phyloP scores from a whole-genome alignment of 2,797 vertebrate species.

The Darevskia nairensis region DNA sequence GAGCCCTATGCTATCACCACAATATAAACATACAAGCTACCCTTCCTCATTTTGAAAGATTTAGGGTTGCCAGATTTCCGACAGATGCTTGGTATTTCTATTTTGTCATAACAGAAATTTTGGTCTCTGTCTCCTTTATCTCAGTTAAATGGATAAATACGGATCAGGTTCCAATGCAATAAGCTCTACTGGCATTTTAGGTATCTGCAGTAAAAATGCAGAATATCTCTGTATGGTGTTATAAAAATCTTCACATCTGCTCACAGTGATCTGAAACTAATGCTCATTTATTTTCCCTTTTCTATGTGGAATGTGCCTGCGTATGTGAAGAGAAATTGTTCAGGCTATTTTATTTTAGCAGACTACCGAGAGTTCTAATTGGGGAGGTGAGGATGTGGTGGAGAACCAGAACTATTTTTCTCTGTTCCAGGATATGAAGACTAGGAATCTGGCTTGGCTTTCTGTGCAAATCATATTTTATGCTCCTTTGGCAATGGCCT shows the following conservation, averaged over 20 bases:
- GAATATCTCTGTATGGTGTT: neutral
- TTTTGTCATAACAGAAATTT: constrained; percentile 56
- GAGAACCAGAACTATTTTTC: neutral
- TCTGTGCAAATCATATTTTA: neutral
- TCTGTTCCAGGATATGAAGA: neutral
- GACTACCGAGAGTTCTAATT: constrained; percentile 2
- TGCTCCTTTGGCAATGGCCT: neutral
- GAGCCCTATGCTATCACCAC: too few relatives aligned
- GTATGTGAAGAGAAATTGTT: neutral
- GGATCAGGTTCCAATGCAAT: neutral
- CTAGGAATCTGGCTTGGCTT: neutral
- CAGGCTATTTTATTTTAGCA: constrained; percentile 24
- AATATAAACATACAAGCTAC: neutral
- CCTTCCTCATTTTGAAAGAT: constrained; percentile 57
- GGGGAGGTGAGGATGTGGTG: neutral
- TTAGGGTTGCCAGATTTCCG: constrained; percentile 24
- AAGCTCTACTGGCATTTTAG: neutral
- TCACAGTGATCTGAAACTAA: neutral
- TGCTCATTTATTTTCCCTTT: neutral
- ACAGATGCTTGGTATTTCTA: constrained; percentile 27
- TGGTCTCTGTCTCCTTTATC: neutral
- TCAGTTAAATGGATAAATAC: neutral
- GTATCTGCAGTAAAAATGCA: constrained; percentile 14
- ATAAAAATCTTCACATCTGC: constrained; percentile 6
- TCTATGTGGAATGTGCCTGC: constrained; percentile 7